phyloP scores from a whole-genome alignment of 1,140 invertebrate species.

The Ips typographus region DNA sequence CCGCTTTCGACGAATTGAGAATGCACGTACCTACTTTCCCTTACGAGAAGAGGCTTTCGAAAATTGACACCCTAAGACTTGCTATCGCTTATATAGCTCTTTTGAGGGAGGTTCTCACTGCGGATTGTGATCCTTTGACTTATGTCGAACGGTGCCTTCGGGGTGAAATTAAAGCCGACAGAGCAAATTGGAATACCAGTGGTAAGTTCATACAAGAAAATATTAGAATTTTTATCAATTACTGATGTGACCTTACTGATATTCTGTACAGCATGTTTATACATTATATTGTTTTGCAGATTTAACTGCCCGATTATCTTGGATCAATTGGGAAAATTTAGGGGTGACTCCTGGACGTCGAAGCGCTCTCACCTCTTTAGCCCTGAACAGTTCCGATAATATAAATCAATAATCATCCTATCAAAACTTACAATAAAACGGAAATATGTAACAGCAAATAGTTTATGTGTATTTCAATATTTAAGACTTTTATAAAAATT shows the following conservation, averaged over 20 bases:
- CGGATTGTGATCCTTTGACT: constrained; percentile 87
- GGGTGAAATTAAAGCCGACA: constrained; percentile 82
- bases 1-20: constrained; percentile 93
- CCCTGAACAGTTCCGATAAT: constrained; percentile 69
- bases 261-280: background rate
- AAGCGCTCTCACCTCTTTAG: constrained; percentile 77
- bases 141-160: constrained; percentile 91
- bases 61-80: constrained; percentile 93
- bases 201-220: constrained; percentile 62
- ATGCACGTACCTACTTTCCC: constrained; percentile 98
- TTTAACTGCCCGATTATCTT: constrained; percentile 92
- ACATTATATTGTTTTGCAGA: constrained; percentile 64
- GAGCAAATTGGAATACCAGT: constrained; percentile 94
- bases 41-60: constrained; percentile 95
- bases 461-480: background rate
- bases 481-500: background rate
- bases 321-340: constrained; percentile 99
- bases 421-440: background rate
- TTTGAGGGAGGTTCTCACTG: constrained; percentile 85
- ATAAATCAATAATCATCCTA: background rate
- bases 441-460: background rate
- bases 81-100: constrained; percentile 97
- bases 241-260: constrained; percentile 5
- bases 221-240: background rate
- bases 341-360: constrained; percentile 87